A percentile compares a stretch with the other conserved stretches of the same genome.
phyloP scores from a whole-genome alignment of 2,113 vertebrate species.

The Aspidoscelis tigris region DNA sequence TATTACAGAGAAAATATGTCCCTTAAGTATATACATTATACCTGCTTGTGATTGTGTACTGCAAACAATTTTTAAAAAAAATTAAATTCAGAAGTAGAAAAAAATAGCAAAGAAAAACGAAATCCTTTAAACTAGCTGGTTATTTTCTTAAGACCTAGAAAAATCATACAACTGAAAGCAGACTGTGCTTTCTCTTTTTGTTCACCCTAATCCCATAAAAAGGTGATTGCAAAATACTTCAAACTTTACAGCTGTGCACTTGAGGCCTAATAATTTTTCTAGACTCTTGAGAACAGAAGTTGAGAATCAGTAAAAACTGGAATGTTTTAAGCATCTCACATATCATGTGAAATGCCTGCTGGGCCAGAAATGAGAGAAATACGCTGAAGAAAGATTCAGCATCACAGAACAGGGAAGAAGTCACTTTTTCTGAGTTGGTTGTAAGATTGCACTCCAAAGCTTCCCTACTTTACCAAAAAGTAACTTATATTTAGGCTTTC shows the following conservation, averaged over 20 bases:
- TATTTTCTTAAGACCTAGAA: neutral
- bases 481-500: neutral
- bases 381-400: neutral
- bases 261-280: neutral
- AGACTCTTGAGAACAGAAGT: neutral
- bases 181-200: neutral
- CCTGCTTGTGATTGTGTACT: neutral
- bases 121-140: conserved; percentile 15
- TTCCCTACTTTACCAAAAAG: neutral
- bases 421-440: neutral
- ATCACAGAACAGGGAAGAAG: neutral
- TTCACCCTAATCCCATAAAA: neutral
- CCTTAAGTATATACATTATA: neutral
- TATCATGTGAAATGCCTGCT: neutral
- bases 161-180: neutral
- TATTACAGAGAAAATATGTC: neutral
- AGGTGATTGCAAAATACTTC: neutral
- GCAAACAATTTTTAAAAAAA: neutral
- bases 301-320: neutral
- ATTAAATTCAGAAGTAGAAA: neutral
- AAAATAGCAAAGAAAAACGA: neutral
- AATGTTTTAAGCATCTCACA: neutral
- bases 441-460: neutral
- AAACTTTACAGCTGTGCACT: neutral
- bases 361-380: neutral